Evolutionary conservation across 2,888 invertebrate genomes (phyloP).

Genomic region (Metalampra italica): DNA sequence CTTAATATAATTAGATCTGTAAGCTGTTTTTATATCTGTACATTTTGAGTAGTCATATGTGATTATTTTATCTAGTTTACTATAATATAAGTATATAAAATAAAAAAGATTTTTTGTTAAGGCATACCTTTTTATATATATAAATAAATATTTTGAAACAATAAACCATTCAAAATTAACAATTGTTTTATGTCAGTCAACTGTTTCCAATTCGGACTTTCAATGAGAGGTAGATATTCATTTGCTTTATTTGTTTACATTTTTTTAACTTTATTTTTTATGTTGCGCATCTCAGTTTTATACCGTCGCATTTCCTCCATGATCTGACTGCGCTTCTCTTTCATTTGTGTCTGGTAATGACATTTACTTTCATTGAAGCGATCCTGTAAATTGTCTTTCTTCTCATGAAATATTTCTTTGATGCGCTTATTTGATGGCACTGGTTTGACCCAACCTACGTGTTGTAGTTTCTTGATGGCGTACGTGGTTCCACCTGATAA

Average conservation of each 20-base stretch:
- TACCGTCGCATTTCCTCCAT: conserved; percentile 74
- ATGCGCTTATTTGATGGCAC: conserved; percentile 82
- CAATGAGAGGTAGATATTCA: background rate
- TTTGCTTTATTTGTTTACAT: conserved; percentile 28
- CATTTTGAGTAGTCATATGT: conserved; percentile 62
- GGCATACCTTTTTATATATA: conserved; percentile 54
- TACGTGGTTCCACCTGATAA: conserved; percentile 89
- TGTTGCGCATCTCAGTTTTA: conserved; percentile 65
- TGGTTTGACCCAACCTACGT: conserved; percentile 90
- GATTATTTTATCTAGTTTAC: conserved; percentile 38
- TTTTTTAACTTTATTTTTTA: conserved; percentile 70
- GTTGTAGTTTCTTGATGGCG: conserved; percentile 88
- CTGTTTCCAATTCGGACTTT: background rate
- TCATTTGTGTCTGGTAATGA: conserved; percentile 61
- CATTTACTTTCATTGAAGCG: conserved; percentile 78
- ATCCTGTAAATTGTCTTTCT: conserved; percentile 80
- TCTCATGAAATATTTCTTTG: conserved; percentile 80
- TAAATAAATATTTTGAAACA: conserved; percentile 54
- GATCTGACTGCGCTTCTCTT: conserved; percentile 62
- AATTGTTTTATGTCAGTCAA: conserved; percentile 11
- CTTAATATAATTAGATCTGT: conserved; percentile 48
- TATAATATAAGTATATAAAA: conserved; percentile 34
- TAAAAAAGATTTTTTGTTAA: conserved; percentile 41
- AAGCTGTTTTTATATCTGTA: conserved; percentile 60
- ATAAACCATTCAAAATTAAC: conserved; percentile 47